Percentiles rank a stretch among this genome's conserved stretches.
Evolutionary conservation across 2,113 vertebrate species (phyloP).

Genomic region (Elephas maximus): DNA sequence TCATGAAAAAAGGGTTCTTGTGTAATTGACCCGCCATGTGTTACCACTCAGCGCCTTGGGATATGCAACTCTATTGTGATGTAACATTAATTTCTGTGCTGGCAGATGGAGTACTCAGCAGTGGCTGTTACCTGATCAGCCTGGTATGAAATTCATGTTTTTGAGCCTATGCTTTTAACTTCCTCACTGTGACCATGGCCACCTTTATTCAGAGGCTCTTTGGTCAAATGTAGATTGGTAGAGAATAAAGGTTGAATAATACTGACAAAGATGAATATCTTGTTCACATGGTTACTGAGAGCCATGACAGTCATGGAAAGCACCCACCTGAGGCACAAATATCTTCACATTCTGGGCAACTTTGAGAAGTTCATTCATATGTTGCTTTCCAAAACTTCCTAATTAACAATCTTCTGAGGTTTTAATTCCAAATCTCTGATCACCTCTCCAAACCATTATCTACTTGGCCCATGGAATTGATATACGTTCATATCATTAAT

Average conservation of each 20-base stretch:
- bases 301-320: background rate
- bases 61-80: background rate
- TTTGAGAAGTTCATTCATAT: background rate
- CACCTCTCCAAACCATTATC: background rate
- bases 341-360: background rate
- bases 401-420: background rate
- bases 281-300: background rate
- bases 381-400: background rate
- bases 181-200: background rate
- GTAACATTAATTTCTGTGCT: conserved; percentile 5
- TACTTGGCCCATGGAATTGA: background rate
- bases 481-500: background rate
- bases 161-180: conserved; percentile 16
- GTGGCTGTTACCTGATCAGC: background rate
- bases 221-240: conserved; percentile 2
- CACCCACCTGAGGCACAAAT: background rate
- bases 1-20: background rate
- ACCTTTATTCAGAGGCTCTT: background rate
- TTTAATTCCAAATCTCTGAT: background rate
- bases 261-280: background rate
- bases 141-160: conserved; percentile 6
- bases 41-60: background rate
- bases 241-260: background rate
- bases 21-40: background rate
- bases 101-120: background rate